phyloP scores from a whole-genome alignment of 1,140 invertebrate species.

The Hypsibius dujardini region DNA sequence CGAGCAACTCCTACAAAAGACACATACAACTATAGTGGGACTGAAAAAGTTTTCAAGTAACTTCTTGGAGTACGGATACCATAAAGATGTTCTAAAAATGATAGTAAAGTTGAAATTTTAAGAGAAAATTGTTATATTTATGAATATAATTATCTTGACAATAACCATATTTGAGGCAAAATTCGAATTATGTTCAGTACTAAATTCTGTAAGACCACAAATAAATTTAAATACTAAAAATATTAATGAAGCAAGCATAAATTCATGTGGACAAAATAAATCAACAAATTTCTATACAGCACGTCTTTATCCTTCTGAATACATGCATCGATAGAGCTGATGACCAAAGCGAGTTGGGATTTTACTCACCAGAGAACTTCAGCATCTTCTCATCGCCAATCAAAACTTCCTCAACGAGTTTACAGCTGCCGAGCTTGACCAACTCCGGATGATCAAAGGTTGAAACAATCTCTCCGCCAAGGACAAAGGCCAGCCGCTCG shows the following conservation, averaged over 20 bases:
- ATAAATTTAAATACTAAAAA: too few species aligned
- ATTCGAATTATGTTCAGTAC: too few species aligned
- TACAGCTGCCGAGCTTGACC: conserved; percentile 80
- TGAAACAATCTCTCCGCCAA: conserved; percentile 86
- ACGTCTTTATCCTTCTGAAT: background rate
- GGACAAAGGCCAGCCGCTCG: conserved; percentile 78
- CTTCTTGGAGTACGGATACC: too few species aligned
- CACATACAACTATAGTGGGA: background rate
- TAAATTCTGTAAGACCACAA: too few species aligned
- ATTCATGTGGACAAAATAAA: conserved; percentile 4
- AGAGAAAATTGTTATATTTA: too few species aligned
- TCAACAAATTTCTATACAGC: conserved; percentile 23
- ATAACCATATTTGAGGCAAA: background rate
- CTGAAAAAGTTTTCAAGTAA: too few species aligned
- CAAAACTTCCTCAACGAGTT: conserved; percentile 90
- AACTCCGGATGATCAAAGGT: conserved; percentile 85
- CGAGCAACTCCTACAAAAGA: conserved; percentile 49
- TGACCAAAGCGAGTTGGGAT: conserved; percentile 19
- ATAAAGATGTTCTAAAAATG: too few species aligned
- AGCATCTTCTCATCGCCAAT: conserved; percentile 93
- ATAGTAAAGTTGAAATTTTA: too few species aligned
- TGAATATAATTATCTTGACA: conserved; percentile 21
- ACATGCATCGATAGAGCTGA: background rate
- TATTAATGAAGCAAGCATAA: too few species aligned
- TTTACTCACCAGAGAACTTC: conserved; percentile 57